These are phyloP conservation scores for Cantharis rufa DNA, from an alignment of 2,888 invertebrate species.

Conservation along the genomic window DNA sequence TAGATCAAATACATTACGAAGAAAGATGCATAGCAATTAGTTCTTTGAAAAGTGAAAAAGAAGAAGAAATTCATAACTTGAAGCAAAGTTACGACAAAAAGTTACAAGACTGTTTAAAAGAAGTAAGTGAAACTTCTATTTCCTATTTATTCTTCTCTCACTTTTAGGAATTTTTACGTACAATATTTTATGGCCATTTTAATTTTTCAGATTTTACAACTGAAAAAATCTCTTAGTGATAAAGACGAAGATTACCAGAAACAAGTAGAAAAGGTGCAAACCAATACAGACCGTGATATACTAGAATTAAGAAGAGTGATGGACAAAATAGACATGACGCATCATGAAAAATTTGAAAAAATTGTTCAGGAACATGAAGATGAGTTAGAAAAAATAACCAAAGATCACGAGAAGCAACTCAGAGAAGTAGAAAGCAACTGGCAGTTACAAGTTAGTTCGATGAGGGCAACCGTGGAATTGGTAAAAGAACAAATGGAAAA, in stretches of 20 bases:
- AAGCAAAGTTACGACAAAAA: constrained; percentile 62
- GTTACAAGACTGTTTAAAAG: constrained; percentile 57
- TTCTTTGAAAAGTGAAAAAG: constrained; percentile 60
- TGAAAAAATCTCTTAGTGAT: constrained; percentile 67
- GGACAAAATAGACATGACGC: constrained; percentile 74
- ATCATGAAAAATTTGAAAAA: constrained; percentile 73
- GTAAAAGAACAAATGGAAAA: constrained; percentile 59
- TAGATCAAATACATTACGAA: constrained; percentile 65
- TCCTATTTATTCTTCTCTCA: no score
- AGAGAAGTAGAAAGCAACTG: constrained; percentile 54
- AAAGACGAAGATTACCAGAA: constrained; percentile 62
- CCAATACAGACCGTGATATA: constrained; percentile 70
- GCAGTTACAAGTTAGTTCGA: constrained; percentile 54
- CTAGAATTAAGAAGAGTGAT: constrained; percentile 71
- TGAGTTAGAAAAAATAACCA: constrained; percentile 60
- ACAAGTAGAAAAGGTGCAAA: constrained; percentile 65
- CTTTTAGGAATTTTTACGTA: no score
- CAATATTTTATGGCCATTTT: no score
- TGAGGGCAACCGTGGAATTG: constrained; percentile 54
- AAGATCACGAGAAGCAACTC: constrained; percentile 52
- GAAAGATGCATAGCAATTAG: constrained; percentile 64
- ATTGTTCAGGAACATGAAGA: constrained; percentile 66
- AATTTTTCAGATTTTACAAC: constrained; percentile 63
- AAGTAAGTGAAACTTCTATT: no score
- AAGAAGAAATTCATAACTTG: constrained; percentile 60